A percentile compares a stretch with the other conserved stretches of the same genome.
These are phyloP conservation scores for Sisor rabdophorus DNA, from an alignment of 2,113 vertebrate genomes.

Conservation along the genomic window DNA sequence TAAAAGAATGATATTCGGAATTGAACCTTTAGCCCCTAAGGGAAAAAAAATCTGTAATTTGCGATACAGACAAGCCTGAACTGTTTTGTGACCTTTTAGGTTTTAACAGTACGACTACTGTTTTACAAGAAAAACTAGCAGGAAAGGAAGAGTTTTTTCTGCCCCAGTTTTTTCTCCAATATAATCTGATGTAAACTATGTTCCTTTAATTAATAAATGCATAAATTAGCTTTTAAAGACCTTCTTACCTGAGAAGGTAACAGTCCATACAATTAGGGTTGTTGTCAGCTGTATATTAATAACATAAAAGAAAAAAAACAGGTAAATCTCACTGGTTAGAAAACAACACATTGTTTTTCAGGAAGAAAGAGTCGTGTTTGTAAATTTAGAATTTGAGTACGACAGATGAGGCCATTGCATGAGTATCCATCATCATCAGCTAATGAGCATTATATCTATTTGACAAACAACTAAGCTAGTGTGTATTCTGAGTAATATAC, in stretches of 20 bases:
- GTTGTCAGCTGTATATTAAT: conserved; percentile 12
- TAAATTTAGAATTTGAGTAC: background rate
- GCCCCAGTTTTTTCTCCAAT: background rate
- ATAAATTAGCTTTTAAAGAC: background rate
- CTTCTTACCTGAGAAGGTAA: conserved; percentile 36
- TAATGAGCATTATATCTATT: background rate
- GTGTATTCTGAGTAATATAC: background rate
- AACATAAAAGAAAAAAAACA: background rate
- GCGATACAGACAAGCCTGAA: background rate
- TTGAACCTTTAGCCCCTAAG: too few relatives aligned
- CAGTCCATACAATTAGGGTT: conserved; percentile 22
- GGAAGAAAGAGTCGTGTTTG: background rate
- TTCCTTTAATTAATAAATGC: background rate
- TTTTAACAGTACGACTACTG: background rate
- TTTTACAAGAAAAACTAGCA: background rate
- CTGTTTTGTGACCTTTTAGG: background rate
- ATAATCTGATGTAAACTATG: background rate
- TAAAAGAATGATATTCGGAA: too few relatives aligned
- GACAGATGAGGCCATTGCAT: background rate
- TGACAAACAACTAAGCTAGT: background rate
- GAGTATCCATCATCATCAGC: background rate
- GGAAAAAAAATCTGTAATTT: too few relatives aligned
- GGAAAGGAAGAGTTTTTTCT: background rate
- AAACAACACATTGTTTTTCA: background rate
- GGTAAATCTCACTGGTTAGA: background rate